Base-by-base conservation (phyloP, 2,888 invertebrate species). In the Drosophila mettleri region DNA sequence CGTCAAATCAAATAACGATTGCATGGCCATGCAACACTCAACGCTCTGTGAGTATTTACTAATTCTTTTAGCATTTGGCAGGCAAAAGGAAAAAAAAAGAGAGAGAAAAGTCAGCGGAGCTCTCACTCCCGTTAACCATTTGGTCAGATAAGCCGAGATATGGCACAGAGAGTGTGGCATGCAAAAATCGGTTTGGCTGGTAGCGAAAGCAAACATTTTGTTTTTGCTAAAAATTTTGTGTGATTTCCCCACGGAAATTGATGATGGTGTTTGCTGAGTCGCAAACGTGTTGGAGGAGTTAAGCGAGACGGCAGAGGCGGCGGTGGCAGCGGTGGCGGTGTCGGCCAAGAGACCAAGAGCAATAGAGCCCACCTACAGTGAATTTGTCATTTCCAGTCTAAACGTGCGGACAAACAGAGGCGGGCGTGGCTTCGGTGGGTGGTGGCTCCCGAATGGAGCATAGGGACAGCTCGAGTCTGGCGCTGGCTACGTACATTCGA, bases 211-310 rank as follows among this genome's bases (percentile, higher is more conserved):
- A 81, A 84, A 83, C 81, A 86, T 74, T 84, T 86, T 86, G 88
- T 88, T 86, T 86, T 86, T 80, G 77, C 80, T 52, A 86, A 88
- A 88, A 86, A 86, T 88, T 80, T 86, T 86, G 86, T 83, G 86
- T 86, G 86, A 86, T 86, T 86, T 86, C 88, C 86, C 88, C 69
- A 86, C 88, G 86, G 86, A 86, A 86, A 86, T 88, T 88, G 86
- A 86, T 88, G 86, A 88, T 84, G 84, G 86, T 88, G 86, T 86
- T 86, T 86, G 86, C 76, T 78, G 77, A 88, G 85, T 80, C 77
- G 88, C 88, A 85, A 85, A 88, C 84, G 88, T 86, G 80, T 88
- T 80, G 73, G 57, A 75, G 84, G 71, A 87, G 87, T 80, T 82
- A 73, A 75, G 75, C 79, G 74, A 64, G 67, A 29, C 31, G 46